Evolutionary conservation across 2,113 vertebrate genomes (phyloP), one percentile per base, ranked within the genome.

Genomic region (Dinomys branickii): DNA sequence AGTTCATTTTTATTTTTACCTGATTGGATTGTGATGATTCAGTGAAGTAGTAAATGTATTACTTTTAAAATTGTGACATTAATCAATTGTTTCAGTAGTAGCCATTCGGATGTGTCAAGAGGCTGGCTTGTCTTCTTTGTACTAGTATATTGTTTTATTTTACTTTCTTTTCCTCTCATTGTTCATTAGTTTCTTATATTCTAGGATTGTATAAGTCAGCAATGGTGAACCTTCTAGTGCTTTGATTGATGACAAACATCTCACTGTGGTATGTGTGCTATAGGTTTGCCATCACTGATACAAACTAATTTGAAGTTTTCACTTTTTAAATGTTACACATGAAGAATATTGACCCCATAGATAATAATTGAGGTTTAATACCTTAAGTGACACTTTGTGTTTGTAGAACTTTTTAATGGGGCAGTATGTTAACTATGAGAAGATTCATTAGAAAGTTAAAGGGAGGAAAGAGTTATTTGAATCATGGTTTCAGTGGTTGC

Each of bases 21-120:
- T 30, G 11, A 58, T 4, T 81, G 61, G 14, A 13, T 38, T 52
- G 10, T 88, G 47, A 54, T 41, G 69, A 58, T 88, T n/a, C 54
- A 88, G 13, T 69, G 91, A 93, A 50, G 38, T 58, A 35, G n/a
- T 56, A 12, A 81, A 50, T 88, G 7, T 38, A 78, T n/a, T 54
- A 56, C 7, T 58, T 88, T 78, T 77, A 77, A 77, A 93, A 86
- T 86, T 93, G 56, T 56, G 26, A 77, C 75, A 92, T 85, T 92
- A 77, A 78, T 86, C 63, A 65, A 22, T 65, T 86, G 73, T 89
- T 69, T 28, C 6, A 56, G 44, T 71, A 73, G 63, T 50, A 87
- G 82, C 63, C 56, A 26, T 73, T 80, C 44, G 86, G 58, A 87
- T 56, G 41, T 58, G 12, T 58, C 35, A 47, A 38, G 81, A 86